phyloP scores from a whole-genome alignment of 1,140 invertebrate species.

The Dinoponera quadriceps region DNA sequence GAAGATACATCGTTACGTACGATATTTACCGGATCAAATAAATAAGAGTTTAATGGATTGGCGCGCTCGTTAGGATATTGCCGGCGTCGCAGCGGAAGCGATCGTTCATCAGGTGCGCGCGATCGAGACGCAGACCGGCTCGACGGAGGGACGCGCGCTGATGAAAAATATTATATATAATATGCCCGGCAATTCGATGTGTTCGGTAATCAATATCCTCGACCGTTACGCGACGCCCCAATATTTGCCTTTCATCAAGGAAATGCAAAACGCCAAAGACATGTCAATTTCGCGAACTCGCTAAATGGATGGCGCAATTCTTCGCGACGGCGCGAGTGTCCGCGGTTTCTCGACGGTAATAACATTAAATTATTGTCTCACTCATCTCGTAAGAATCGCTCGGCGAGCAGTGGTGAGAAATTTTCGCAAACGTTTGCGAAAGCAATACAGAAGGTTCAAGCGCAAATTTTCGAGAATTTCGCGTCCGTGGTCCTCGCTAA shows the following conservation, averaged over 20 bases:
- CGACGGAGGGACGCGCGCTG: not conserved
- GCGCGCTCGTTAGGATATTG: not conserved
- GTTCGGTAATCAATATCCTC: slow-evolving; percentile 52
- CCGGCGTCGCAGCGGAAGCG: not conserved
- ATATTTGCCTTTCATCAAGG: slow-evolving; percentile 62
- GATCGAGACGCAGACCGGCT: slow-evolving; percentile 2
- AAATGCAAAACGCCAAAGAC: slow-evolving; percentile 59
- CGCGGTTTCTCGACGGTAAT: no score
- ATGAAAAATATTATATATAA: no score
- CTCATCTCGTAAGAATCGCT: not conserved
- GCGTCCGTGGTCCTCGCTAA: no score
- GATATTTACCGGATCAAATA: slow-evolving; percentile 6
- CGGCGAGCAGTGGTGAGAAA: not conserved
- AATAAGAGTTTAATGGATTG: slow-evolving; percentile 17
- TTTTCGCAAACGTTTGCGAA: not conserved
- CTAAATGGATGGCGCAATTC: slow-evolving; percentile 68
- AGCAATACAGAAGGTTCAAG: no score
- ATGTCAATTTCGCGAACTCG: slow-evolving; percentile 47
- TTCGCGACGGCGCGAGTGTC: slow-evolving; percentile 42
- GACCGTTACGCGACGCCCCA: slow-evolving; percentile 36
- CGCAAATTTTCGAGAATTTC: no score
- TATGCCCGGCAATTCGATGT: slow-evolving; percentile 62
- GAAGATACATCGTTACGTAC: not conserved
- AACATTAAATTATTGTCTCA: no score
- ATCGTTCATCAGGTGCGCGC: slow-evolving; percentile 15